Percentiles rank a stretch among this genome's conserved stretches.
Conservation (phyloP, 2,888 invertebrate genomes). For the Sphaeridia pumilis region DNA sequence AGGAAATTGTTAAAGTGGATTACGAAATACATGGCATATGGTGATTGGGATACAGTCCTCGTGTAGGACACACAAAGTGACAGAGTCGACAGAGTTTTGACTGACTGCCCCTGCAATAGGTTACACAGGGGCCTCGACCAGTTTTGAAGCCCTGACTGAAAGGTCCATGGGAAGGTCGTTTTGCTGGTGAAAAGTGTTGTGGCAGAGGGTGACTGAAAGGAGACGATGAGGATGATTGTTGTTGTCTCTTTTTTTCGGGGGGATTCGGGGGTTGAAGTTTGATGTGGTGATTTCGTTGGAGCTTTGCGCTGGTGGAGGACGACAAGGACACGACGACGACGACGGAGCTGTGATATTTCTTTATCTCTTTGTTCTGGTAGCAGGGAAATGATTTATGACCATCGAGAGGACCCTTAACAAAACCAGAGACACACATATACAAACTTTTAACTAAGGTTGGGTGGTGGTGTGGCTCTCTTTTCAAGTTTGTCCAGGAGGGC, state of each 20-base stretch:
- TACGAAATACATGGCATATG: too few species aligned
- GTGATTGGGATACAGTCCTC: too few species aligned
- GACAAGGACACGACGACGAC: too few species aligned
- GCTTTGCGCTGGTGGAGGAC: neutral
- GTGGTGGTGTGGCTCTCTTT: neutral
- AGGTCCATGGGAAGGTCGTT: neutral
- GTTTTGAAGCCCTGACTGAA: too few species aligned
- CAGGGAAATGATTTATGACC: constrained; percentile 34
- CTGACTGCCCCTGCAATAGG: too few species aligned
- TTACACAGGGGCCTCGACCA: too few species aligned
- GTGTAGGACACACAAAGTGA: too few species aligned
- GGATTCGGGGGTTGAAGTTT: neutral
- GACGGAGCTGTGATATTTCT: too few species aligned
- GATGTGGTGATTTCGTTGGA: neutral
- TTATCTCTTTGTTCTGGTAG: constrained; percentile 1
- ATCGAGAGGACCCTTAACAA: constrained; percentile 33
- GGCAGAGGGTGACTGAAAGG: constrained; percentile 3
- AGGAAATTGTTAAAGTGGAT: too few species aligned
- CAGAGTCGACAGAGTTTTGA: too few species aligned
- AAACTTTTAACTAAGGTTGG: constrained; percentile 9
- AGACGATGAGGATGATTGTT: neutral
- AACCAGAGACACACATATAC: constrained; percentile 11
- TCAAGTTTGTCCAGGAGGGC: neutral
- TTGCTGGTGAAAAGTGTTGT: neutral
- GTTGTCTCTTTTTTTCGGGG: neutral